Base-by-base conservation (phyloP, 2,113 vertebrate genomes). In the Phrynosoma platyrhinos region DNA sequence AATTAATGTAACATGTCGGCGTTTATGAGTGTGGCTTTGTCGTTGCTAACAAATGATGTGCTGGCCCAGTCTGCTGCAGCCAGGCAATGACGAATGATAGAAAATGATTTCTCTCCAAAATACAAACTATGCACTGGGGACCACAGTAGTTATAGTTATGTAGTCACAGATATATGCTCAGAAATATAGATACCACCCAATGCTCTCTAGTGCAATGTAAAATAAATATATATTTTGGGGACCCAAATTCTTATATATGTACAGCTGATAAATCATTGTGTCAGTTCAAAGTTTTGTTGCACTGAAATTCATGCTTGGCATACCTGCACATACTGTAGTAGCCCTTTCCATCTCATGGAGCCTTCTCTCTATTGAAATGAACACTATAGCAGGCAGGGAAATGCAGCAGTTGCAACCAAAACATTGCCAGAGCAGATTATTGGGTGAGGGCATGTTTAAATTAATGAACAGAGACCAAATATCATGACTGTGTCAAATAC, bases 1-100 rank as follows among this genome's bases (percentile, higher is more conserved):
- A 97, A 98, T 97, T 98, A 97, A 98, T 97, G 96, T 96, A 97
- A 97, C 97, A 97, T 97, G 97, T 97, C 96, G 94, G 96, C 96
- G 86, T 97, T 97, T 97, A 97, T 97, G 97, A 97, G 96, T 90
- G 86, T 2, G 81, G 97, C 97, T 97, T 97, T 97, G 97, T 96
- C 95, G 94, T 96, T 92, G 96, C 92, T 97, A 97, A 97, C 96
- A 97, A 97, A 97, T 97, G 96, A 97, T 96, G 96, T 96, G 97
- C 96, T 95, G 95, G 97, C 93, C 96, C 93, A 93, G 91, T 78
- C 96, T 96, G 95, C 96, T 92, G 94, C 94, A 96, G 97, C 95
- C 90, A 96, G 82, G 96, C 95, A 95, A 91, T 96, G 96, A 97
- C 93, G 87, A 95, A 97, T 96, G 96, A 96, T 85, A 88, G 94